Conservation (phyloP, 2,113 vertebrate genomes). For the Apeltes quadracus region DNA sequence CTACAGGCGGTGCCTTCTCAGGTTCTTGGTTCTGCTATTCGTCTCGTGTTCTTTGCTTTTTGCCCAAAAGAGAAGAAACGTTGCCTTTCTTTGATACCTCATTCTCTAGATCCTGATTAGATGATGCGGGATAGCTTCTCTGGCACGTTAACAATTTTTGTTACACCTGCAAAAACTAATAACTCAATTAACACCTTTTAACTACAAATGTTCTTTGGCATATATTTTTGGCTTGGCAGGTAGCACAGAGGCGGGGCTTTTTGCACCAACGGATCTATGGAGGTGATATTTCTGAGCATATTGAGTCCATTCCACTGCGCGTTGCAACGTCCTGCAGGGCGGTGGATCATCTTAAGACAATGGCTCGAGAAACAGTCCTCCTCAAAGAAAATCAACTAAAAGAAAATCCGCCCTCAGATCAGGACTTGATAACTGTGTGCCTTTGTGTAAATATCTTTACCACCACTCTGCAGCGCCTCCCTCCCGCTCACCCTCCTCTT, state of each 20-base stretch:
- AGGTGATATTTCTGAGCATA: neutral
- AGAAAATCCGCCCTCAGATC: conserved; percentile 16
- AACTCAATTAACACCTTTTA: neutral
- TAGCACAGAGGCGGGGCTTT: neutral
- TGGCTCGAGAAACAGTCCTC: neutral
- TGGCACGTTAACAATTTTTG: neutral
- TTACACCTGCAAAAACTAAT: neutral
- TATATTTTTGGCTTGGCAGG: neutral
- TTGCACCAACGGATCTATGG: neutral
- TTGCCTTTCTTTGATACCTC: conserved; percentile 24
- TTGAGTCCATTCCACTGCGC: neutral
- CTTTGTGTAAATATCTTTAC: conserved; percentile 4
- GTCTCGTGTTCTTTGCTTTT: conserved; percentile 36
- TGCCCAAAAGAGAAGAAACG: conserved; percentile 37
- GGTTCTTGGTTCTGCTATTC: conserved; percentile 34
- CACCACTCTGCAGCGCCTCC: conserved; percentile 37
- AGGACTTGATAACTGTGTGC: conserved; percentile 1
- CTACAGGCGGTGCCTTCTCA: conserved; percentile 43
- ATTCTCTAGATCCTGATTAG: conserved; percentile 2
- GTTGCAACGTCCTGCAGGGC: neutral
- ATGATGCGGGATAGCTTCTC: neutral
- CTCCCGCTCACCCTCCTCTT: conserved; percentile 42
- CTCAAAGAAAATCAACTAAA: neutral
- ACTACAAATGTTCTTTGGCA: neutral
- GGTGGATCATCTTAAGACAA: neutral